Conservation (phyloP, 2,113 vertebrate species). For the Catharus bicknelli region DNA sequence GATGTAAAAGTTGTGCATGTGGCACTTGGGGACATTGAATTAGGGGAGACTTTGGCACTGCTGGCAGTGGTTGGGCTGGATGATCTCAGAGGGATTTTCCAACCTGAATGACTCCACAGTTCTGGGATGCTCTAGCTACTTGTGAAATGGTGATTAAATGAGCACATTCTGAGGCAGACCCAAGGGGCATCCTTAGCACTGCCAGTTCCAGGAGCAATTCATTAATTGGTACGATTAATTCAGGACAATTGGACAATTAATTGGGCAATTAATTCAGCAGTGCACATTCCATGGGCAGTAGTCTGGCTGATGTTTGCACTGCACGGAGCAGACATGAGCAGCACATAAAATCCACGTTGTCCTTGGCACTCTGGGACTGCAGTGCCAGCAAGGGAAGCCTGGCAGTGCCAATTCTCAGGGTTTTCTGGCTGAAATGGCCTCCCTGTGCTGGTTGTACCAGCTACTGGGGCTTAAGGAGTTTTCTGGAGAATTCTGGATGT, state of each 20-base stretch:
- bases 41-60: neutral
- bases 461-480: neutral
- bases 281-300: neutral
- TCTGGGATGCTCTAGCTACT: neutral
- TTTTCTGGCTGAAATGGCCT: neutral
- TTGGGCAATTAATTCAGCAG: neutral
- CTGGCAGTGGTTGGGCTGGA: neutral
- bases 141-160: neutral
- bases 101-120: neutral
- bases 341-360: neutral
- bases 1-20: neutral
- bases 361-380: neutral
- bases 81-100: neutral
- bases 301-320: neutral
- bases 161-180: neutral
- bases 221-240: neutral
- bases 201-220: neutral
- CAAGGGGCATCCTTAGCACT: neutral
- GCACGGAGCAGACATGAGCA: neutral
- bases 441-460: fast-evolving
- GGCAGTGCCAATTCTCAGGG: neutral
- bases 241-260: neutral
- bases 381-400: neutral
- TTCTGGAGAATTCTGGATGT: neutral
- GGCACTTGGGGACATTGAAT: neutral